Percentiles rank a stretch among this genome's conserved stretches.
Evolutionary conservation across 2,888 invertebrate genomes (phyloP).

Genomic region (Panorpa germanica): DNA sequence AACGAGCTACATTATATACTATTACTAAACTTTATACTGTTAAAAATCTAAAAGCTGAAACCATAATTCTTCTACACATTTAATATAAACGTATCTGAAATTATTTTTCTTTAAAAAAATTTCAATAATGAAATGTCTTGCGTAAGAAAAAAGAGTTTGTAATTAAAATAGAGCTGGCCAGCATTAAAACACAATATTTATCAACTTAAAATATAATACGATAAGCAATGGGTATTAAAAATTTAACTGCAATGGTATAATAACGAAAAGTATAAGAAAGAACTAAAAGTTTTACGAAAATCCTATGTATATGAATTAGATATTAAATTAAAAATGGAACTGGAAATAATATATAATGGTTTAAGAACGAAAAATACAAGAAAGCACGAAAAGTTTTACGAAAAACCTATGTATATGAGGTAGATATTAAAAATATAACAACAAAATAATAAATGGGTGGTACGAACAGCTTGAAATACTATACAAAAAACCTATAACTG

Average conservation of each 20-base stretch:
- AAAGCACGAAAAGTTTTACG: neutral
- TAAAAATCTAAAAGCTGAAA: neutral
- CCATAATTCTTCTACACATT: neutral
- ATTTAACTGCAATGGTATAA: too few relatives aligned
- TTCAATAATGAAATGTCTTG: too few relatives aligned
- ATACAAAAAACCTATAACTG: neutral
- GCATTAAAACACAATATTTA: too few relatives aligned
- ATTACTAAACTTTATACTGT: neutral
- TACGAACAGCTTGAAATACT: neutral
- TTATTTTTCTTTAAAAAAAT: neutral
- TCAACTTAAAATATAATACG: too few relatives aligned
- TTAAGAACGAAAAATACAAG: neutral
- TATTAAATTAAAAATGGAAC: too few relatives aligned
- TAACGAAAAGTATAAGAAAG: neutral
- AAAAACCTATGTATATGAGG: neutral
- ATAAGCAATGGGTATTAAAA: too few relatives aligned
- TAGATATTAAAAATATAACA: slow-evolving; percentile 3
- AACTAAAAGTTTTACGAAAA: neutral
- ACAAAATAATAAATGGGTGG: slow-evolving; percentile 1
- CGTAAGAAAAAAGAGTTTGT: too few relatives aligned
- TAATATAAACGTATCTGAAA: slow-evolving; percentile 1
- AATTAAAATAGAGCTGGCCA: too few relatives aligned
- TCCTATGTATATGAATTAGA: neutral
- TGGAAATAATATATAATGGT: too few relatives aligned
- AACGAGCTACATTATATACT: slow-evolving; percentile 10